Base-by-base conservation (phyloP, 1,140 invertebrate genomes). In the Cydia amplana region DNA sequence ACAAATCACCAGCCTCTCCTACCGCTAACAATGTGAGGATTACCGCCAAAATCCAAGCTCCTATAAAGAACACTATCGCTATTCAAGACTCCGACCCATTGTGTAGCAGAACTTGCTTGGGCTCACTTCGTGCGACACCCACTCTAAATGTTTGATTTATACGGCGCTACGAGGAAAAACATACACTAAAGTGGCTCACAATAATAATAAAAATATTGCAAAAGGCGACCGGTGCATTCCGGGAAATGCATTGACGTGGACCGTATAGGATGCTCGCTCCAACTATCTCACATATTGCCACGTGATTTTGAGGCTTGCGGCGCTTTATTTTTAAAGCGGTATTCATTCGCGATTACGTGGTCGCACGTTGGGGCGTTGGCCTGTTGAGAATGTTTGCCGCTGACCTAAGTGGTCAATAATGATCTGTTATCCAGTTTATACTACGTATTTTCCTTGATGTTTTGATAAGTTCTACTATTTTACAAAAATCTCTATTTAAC, bases 371-470 rank as follows among this genome's bases (percentile, higher is more conserved):
- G 86, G 86, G 85, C 88, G 89, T 87, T 90, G 89, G 83, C 88
- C 88, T 86, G 87, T 85, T 79, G 83, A 90, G 89, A 92, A 91
- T 92, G 90, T 92, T 89, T 88, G 85, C 87, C 83, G 87, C 87
- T 88, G 88, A 90, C 87, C 88, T 85, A 86, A 90, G 88, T 90
- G 89, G 88, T 88, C 87, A 90, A 86, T 91, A 90, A 89, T 91
- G 88, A 91, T 90, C 85, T 89, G 85, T 89, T 90, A 86, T 90
- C 86, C 82, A 80, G 82, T 85, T 82, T 85, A 87, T 85, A 86
- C 83, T 84, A 78, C 73, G 78, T 86, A 84, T 82, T 80, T 88
- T 87, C 78, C 77, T 80, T 83, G 78, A 82, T 80, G 81, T 82
- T 85, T 83, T 74, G 79, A 78, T 83, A 83, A 78, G 64, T 74